These are phyloP conservation scores for Megalopta genalis DNA, from an alignment of 1,140 invertebrate species.

Conservation along the genomic window DNA sequence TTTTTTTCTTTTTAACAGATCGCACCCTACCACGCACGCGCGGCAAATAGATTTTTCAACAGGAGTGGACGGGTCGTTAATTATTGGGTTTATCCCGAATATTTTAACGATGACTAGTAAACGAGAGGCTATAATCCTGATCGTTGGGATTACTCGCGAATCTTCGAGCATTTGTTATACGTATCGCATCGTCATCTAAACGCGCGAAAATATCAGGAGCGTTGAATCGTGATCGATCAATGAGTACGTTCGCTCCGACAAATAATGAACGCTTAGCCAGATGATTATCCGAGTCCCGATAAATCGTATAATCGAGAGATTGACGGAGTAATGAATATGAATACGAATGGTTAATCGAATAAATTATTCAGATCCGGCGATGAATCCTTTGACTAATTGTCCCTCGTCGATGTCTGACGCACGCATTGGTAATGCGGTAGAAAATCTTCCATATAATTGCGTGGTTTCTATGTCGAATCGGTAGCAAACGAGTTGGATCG, in stretches of 20 bases:
- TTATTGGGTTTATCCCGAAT: too few species aligned
- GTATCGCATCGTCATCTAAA: neutral
- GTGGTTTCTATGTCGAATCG: too few species aligned
- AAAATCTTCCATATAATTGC: too few species aligned
- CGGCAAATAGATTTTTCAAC: too few species aligned
- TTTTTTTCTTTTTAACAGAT: too few species aligned
- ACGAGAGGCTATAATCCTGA: too few species aligned
- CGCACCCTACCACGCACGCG: too few species aligned
- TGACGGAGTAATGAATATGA: conserved; percentile 64
- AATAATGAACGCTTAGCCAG: conserved; percentile 60
- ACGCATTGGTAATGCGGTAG: neutral
- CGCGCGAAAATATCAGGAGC: conserved; percentile 3
- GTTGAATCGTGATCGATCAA: conserved; percentile 48
- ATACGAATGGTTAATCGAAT: conserved; percentile 52
- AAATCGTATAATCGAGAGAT: conserved; percentile 41
- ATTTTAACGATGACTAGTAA: too few species aligned
- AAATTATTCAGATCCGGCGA: conserved; percentile 56
- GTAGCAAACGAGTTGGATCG: too few species aligned
- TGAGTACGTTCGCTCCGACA: conserved; percentile 25
- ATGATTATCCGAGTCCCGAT: conserved; percentile 58
- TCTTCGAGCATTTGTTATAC: too few species aligned
- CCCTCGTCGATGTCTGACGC: neutral
- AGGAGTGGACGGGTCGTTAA: too few species aligned
- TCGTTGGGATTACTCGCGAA: too few species aligned
- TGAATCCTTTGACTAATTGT: conserved; percentile 53